phyloP scores from a whole-genome alignment of 30 jellyfish, hydroid and myxozoan species.

The Cassiopea xamachana region DNA sequence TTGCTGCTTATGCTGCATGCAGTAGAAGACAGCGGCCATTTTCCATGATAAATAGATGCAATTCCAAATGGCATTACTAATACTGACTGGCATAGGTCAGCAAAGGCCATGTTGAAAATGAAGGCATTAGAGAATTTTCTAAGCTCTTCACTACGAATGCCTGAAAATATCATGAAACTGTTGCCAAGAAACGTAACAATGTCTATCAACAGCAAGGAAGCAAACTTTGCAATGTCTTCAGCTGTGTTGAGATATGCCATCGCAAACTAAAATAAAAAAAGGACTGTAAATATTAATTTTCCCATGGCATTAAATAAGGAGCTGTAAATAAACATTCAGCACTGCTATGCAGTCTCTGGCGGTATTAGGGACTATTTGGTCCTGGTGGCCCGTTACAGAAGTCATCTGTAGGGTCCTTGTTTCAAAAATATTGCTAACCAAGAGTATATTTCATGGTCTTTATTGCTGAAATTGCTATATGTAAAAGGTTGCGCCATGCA shows the following conservation, averaged over 20 bases:
- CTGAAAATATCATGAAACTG: slow-evolving; percentile 53
- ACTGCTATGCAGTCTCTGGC: too few relatives aligned
- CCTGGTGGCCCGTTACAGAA: too few relatives aligned
- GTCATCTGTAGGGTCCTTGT: too few relatives aligned
- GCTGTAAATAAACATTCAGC: too few relatives aligned
- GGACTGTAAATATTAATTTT: background rate
- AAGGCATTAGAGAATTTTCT: slow-evolving; percentile 74
- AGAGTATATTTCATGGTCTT: too few relatives aligned
- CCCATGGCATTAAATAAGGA: too few relatives aligned
- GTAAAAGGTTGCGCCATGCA: too few relatives aligned
- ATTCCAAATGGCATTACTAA: slow-evolving; percentile 80
- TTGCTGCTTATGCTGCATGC: slow-evolving; percentile 55
- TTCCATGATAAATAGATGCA: slow-evolving; percentile 21
- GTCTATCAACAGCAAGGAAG: slow-evolving; percentile 52
- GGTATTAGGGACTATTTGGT: too few relatives aligned
- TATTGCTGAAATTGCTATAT: too few relatives aligned
- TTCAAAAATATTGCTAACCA: too few relatives aligned
- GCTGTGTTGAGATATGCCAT: slow-evolving; percentile 31
- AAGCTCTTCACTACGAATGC: slow-evolving; percentile 58
- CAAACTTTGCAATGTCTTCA: slow-evolving; percentile 46
- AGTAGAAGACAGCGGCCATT: slow-evolving; percentile 62
- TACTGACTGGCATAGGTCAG: slow-evolving; percentile 76
- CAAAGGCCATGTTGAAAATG: slow-evolving; percentile 85
- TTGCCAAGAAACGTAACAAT: slow-evolving; percentile 77
- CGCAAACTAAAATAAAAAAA: background rate